These are phyloP conservation scores for Heliconius erato DNA, from an alignment of 2,888 invertebrate species.

Conservation along the genomic window DNA sequence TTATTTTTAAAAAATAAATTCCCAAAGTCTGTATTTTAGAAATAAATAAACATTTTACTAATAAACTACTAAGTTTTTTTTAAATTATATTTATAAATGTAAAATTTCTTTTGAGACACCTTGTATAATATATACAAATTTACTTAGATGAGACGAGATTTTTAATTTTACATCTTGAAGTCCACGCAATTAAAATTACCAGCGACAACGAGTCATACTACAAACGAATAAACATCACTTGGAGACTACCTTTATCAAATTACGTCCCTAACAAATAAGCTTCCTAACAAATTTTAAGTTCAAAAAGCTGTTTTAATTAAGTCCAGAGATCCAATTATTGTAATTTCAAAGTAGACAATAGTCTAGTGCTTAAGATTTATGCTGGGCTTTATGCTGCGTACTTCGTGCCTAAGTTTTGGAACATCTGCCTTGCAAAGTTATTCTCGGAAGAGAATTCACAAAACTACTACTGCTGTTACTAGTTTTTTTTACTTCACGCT, in stretches of 20 bases:
- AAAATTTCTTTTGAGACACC: too few relatives aligned
- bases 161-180: too few relatives aligned
- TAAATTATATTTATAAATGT: too few relatives aligned
- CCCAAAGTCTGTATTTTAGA: too few relatives aligned
- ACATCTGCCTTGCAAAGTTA: constrained; percentile 34
- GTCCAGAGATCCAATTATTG: constrained; percentile 22
- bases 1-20: too few relatives aligned
- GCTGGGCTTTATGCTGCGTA: constrained; percentile 7
- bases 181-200: not conserved
- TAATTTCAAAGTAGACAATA: constrained; percentile 36
- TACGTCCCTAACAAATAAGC: not conserved
- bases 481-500: not conserved
- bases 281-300: constrained; percentile 1
- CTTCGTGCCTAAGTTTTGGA: constrained; percentile 31
- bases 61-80: too few relatives aligned
- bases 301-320: constrained; percentile 27
- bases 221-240: not conserved
- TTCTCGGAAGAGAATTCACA: not conserved
- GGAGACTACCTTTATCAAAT: not conserved
- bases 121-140: too few relatives aligned
- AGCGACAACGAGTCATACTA: not conserved
- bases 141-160: too few relatives aligned
- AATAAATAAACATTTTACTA: too few relatives aligned
- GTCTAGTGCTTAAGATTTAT: constrained; percentile 36
- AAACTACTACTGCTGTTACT: not conserved